phyloP scores from a whole-genome alignment of 1,140 invertebrate species.

The Lycorma delicatula region DNA sequence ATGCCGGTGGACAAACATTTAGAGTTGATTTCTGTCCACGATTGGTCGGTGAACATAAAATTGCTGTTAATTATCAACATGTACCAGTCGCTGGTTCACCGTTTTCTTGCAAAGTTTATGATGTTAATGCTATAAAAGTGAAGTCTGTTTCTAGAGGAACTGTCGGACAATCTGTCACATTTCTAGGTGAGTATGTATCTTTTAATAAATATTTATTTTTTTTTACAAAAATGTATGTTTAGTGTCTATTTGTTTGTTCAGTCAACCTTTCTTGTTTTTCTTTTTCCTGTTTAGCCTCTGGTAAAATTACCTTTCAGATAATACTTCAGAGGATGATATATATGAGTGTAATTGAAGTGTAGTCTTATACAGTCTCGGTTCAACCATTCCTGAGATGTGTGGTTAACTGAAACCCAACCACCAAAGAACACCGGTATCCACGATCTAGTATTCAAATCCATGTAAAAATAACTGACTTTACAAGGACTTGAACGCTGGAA shows the following conservation, averaged over 20 bases:
- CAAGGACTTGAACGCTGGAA: no score
- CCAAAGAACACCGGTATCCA: no score
- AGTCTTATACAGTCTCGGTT: no score
- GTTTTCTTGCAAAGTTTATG: constrained; percentile 90
- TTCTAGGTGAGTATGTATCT: constrained; percentile 63
- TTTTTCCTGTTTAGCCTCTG: no score
- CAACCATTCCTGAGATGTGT: no score
- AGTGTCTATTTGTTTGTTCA: not conserved
- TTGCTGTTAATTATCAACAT: constrained; percentile 71
- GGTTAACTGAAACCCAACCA: no score
- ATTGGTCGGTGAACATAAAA: constrained; percentile 82
- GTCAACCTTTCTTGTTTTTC: not conserved
- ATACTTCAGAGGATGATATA: no score
- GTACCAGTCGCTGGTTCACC: constrained; percentile 76
- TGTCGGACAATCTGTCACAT: constrained; percentile 88
- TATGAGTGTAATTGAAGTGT: no score
- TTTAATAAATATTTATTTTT: not conserved
- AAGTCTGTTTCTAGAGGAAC: constrained; percentile 83
- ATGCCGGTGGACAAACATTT: constrained; percentile 58
- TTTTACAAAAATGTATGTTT: not conserved
- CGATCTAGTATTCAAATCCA: no score
- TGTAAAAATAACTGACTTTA: no score
- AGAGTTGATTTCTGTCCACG: constrained; percentile 79
- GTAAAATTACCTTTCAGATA: no score
- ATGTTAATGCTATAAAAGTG: constrained; percentile 89